Evolutionary conservation across 2,797 vertebrate species (phyloP).

Genomic region (Coracias cyanogaster): DNA sequence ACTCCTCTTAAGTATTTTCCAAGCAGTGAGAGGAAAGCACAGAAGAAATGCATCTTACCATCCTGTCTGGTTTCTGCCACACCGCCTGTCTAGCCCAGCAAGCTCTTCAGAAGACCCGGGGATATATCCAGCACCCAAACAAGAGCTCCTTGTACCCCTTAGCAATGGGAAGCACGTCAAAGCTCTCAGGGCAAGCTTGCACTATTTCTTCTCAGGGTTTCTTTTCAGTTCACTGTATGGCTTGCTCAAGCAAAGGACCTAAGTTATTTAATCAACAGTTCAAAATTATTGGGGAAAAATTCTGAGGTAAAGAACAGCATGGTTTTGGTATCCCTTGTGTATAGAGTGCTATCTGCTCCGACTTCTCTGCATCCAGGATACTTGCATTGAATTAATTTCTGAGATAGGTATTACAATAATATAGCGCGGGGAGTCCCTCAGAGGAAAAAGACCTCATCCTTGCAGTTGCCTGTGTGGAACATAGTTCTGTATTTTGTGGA

Average conservation of each 20-base stretch:
- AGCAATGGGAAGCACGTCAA: background rate
- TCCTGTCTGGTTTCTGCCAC: rapidly evolving
- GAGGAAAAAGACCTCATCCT: background rate
- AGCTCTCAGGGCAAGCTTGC: background rate
- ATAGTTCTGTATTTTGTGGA: background rate
- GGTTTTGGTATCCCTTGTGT: background rate
- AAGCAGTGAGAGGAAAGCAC: background rate
- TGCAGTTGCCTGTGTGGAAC: background rate
- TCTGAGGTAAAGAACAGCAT: background rate
- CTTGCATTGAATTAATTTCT: background rate
- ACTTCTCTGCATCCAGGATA: background rate
- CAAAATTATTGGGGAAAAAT: background rate
- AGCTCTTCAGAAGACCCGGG: background rate
- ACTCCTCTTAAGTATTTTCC: background rate
- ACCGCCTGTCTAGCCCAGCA: background rate
- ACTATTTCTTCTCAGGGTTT: background rate
- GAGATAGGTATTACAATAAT: background rate
- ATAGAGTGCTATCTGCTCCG: background rate
- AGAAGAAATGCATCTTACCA: background rate
- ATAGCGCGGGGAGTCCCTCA: background rate
- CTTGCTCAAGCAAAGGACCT: background rate
- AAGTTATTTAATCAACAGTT: conserved; percentile 8
- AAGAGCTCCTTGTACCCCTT: rapidly evolving
- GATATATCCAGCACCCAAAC: background rate
- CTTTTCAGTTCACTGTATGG: background rate